Conservation (phyloP, 2,113 vertebrate species). For the Cyanistes caeruleus region DNA sequence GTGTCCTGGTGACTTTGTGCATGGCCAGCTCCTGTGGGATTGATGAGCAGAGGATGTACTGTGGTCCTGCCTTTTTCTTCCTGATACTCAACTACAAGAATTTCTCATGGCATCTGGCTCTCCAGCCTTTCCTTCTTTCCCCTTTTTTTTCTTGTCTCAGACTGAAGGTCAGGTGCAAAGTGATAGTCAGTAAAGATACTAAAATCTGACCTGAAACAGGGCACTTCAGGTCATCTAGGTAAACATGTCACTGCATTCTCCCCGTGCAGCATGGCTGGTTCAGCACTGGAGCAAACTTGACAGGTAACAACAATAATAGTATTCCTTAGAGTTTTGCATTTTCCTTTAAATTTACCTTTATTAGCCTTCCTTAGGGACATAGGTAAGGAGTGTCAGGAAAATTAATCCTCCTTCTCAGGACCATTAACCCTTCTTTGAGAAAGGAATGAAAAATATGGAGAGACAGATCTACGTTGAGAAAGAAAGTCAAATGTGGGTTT, state of each 20-base stretch:
- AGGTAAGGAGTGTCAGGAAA: not conserved
- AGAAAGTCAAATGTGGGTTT: not conserved
- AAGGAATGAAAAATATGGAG: not conserved
- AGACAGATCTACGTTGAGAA: not conserved
- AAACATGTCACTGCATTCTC: fast-evolving
- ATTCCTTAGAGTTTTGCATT: not conserved
- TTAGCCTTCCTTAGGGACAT: not conserved
- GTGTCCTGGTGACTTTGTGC: not conserved
- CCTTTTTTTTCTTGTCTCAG: not conserved
- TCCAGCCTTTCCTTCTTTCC: not conserved
- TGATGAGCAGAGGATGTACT: not conserved
- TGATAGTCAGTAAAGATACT: not conserved
- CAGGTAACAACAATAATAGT: not conserved
- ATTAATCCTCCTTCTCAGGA: too few species aligned
- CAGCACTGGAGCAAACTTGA: not conserved
- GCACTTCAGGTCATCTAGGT: not conserved
- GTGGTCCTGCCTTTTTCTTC: not conserved
- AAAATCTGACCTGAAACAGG: not conserved
- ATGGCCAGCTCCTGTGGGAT: not conserved
- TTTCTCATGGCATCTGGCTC: not conserved
- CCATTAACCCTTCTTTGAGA: not conserved
- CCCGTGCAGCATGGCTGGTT: not conserved
- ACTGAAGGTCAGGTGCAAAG: not conserved
- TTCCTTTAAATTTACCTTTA: not conserved
- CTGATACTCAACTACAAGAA: not conserved